Conservation (phyloP, 2,797 vertebrate species). For the Pelodytes ibericus region DNA sequence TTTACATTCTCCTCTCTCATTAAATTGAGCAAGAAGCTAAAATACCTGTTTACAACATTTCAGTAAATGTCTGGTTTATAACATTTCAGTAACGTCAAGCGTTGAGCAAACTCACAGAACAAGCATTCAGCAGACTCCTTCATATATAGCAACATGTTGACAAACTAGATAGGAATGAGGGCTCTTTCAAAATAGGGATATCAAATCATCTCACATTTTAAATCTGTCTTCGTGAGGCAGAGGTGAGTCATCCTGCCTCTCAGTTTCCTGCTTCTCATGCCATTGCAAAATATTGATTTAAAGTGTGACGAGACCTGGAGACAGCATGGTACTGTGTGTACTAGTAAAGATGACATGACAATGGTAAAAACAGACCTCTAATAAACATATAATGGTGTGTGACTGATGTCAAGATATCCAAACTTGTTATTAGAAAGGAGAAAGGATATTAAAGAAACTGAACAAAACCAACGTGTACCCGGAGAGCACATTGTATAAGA, state of each 20-base stretch:
- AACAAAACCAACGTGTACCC: not conserved
- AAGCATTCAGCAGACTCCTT: not conserved
- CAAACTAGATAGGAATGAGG: not conserved
- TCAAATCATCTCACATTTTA: conserved; percentile 16
- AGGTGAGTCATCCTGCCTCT: conserved; percentile 14
- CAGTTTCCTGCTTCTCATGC: not conserved
- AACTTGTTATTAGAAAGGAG: not conserved
- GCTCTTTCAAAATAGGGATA: conserved; percentile 5
- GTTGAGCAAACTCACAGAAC: not conserved
- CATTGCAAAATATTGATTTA: conserved; percentile 1
- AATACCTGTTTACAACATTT: not conserved
- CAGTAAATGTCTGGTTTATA: too few species aligned
- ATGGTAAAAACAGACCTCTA: not conserved
- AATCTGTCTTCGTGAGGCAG: conserved; percentile 7
- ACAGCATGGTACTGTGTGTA: not conserved
- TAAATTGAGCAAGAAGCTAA: not conserved
- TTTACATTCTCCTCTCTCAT: too few species aligned
- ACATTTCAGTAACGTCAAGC: not conserved
- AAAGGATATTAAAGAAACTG: not conserved
- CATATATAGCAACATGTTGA: conserved; percentile 6
- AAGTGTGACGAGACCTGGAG: conserved; percentile 3
- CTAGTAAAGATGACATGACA: not conserved
- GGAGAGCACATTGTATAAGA: not conserved
- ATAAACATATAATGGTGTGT: not conserved
- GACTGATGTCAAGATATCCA: not conserved